Base-by-base conservation (phyloP, 2,888 invertebrate species). In the Volucella bombylans region DNA sequence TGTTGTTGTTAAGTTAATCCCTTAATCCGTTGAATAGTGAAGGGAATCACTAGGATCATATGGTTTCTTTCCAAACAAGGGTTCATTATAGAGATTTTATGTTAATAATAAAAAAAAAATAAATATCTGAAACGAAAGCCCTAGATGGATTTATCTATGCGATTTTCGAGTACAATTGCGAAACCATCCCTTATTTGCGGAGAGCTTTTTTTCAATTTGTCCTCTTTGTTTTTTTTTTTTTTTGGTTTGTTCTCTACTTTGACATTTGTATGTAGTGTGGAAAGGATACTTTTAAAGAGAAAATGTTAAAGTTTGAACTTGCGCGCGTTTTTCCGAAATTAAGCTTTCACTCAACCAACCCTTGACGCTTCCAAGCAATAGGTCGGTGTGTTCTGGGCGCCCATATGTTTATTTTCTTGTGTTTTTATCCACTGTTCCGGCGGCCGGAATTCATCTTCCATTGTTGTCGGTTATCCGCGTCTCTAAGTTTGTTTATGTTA, bases 311-410 rank as follows among this genome's bases (percentile, higher is more conserved):
- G 83, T 59, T 71, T 57, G 10, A 41, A 31, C 64, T 57, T 64
- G 43, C 54, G 59, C 52, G 39, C 45, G 47, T 59, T 69, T 67
- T 59, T 57, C 3, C 39, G 39, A 31, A n/a, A 14, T 12, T 0
- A 15, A 83, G 83, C 83, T 83, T 83, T 79, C 79, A 71, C 69
- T 80, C 65, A 49, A 43, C 18, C 39, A 10, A 62, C 61, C 18
- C 43, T 50, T 57, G 57, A 57, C 65, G 59, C 50, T 52, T 67
- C 50, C 59, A 67, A 18, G 55, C 18, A 11, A 41, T 11, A 9
- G 39, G 8, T 14, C n/a, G 15, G 15, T 18, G 59, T 41, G 39
- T 14, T n/a, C 15, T 45, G 43, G 10, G 64, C 45, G 18, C 41
- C 49, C 71, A 78, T 50, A 62, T 47, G 18, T 68, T 73, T 78